Percentiles rank a stretch among this genome's conserved stretches.
phyloP scores from a whole-genome alignment of 2,113 vertebrate genomes.

The Cromileptes altivelis region DNA sequence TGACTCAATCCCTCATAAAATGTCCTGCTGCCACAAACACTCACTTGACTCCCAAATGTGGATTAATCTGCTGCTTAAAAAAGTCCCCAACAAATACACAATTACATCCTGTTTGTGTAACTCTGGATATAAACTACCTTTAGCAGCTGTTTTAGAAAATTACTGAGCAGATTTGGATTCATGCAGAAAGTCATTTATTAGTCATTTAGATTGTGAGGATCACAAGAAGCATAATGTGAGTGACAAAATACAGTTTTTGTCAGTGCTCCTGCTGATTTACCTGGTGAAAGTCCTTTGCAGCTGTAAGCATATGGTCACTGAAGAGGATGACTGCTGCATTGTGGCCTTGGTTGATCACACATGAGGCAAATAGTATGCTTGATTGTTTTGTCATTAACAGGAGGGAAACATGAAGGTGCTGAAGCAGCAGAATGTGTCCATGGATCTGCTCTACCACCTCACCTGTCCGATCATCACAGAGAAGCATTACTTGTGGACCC shows the following conservation, averaged over 20 bases:
- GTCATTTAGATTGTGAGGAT: not conserved
- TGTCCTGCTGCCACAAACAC: not conserved
- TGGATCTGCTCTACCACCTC: constrained; percentile 67
- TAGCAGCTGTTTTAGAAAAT: no score
- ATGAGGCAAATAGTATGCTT: not conserved
- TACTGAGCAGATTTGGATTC: no score
- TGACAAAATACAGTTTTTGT: not conserved
- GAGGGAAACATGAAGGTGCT: constrained; percentile 54
- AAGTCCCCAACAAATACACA: no score
- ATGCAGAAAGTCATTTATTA: no score
- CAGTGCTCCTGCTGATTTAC: not conserved
- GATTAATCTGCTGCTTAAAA: no score
- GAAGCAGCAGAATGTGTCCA: constrained; percentile 35
- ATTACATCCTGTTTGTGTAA: no score
- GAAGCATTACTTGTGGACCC: constrained; percentile 75
- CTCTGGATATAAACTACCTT: no score
- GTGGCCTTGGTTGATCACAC: not conserved
- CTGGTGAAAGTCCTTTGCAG: not conserved
- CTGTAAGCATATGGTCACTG: not conserved
- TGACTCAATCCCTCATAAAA: not conserved
- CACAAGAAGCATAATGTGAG: not conserved
- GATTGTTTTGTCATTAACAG: constrained; percentile 62
- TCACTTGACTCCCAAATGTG: not conserved
- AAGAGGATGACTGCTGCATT: not conserved
- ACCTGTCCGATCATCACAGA: constrained; percentile 80